Evolutionary conservation across 1,140 invertebrate species (phyloP).

Genomic region (Himalopsyche phryganea): DNA sequence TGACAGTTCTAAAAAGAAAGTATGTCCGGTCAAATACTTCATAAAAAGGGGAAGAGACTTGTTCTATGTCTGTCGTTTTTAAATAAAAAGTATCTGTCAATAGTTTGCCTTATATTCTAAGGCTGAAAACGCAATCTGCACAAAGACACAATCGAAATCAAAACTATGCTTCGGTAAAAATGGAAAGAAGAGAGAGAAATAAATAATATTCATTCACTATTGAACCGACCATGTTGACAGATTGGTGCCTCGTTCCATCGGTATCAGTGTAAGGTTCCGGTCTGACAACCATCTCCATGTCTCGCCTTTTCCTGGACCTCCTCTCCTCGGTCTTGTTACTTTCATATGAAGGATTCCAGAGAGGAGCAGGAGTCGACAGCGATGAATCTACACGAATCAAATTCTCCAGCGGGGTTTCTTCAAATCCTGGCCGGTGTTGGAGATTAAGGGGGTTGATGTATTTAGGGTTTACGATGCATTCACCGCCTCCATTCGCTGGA

Average conservation of each 20-base stretch:
- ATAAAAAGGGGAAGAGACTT: no score
- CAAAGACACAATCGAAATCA: no score
- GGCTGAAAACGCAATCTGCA: no score
- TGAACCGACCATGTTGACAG: constrained; percentile 71
- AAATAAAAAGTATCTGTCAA: no score
- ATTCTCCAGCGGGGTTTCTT: constrained; percentile 16
- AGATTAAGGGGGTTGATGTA: constrained; percentile 67
- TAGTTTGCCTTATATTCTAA: no score
- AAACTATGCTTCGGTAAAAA: no score
- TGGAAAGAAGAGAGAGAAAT: no score
- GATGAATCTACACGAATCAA: constrained; percentile 2
- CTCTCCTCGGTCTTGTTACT: constrained; percentile 46
- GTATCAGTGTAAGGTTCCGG: constrained; percentile 67
- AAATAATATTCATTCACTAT: no score
- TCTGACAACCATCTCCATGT: constrained; percentile 69
- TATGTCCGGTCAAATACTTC: constrained; percentile 10
- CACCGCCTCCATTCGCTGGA: constrained; percentile 56
- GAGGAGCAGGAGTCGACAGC: not conserved
- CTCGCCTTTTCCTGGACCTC: constrained; percentile 49
- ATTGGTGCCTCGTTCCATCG: constrained; percentile 66
- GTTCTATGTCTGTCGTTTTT: no score
- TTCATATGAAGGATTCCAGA: constrained; percentile 22
- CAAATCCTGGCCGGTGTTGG: constrained; percentile 37
- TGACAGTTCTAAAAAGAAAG: constrained; percentile 69
- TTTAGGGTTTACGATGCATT: constrained; percentile 58